phyloP scores from a whole-genome alignment of 30 jellyfish, hydroid and myxozoan species.

The Aurelia sp. region DNA sequence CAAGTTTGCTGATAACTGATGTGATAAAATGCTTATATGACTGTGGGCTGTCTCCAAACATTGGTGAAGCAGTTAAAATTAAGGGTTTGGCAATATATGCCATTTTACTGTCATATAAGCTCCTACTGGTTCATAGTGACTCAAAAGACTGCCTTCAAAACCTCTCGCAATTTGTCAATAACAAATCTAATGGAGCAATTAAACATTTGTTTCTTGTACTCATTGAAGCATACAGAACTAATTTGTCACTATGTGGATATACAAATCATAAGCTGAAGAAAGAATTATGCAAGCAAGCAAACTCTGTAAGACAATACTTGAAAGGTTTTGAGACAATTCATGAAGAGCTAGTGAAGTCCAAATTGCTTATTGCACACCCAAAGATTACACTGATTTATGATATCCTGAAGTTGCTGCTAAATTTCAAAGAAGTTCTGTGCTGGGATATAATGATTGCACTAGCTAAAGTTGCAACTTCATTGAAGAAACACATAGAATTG shows the following conservation, averaged over 20 bases:
- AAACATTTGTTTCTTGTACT: constrained; percentile 1
- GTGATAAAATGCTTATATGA: not conserved
- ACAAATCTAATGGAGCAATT: not conserved
- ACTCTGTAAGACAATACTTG: constrained; percentile 9
- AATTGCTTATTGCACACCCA: constrained; percentile 45
- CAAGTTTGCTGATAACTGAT: not conserved
- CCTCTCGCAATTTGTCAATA: not conserved
- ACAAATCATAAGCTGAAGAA: constrained; percentile 5
- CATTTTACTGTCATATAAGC: constrained; percentile 25
- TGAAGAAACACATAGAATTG: constrained; percentile 6
- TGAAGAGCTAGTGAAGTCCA: constrained; percentile 8
- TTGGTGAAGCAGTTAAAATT: not conserved
- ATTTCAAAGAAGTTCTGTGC: constrained; percentile 24
- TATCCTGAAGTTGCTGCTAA: constrained; percentile 21
- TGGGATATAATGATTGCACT: constrained; percentile 31
- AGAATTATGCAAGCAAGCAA: constrained; percentile 52
- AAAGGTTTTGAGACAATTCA: constrained; percentile 19
- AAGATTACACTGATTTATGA: constrained; percentile 33
- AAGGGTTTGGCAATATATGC: constrained; percentile 27
- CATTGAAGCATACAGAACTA: constrained; percentile 28
- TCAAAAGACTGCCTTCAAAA: constrained; percentile 19
- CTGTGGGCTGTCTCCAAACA: not conserved
- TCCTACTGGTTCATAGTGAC: not conserved
- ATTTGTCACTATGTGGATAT: not conserved
- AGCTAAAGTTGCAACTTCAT: not conserved